Evolutionary conservation across 2,797 vertebrate genomes (phyloP).

Genomic region (Leontocebus nigricollis): DNA sequence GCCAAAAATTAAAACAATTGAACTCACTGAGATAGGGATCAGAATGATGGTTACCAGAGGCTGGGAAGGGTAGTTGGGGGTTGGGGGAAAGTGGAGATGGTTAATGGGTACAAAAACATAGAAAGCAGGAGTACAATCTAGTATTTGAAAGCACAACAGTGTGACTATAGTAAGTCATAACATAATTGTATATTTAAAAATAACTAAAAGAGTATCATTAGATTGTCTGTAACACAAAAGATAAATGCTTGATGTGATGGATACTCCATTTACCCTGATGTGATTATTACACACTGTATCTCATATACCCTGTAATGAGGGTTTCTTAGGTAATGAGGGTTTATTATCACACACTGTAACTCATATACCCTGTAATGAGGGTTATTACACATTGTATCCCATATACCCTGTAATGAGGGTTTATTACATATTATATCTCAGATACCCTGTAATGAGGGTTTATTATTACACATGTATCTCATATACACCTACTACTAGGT

Average conservation of each 20-base stretch:
- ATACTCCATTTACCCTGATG: background rate
- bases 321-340: too few relatives aligned
- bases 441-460: too few relatives aligned
- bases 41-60: background rate
- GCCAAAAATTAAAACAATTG: background rate
- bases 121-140: background rate
- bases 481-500: background rate
- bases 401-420: too few relatives aligned
- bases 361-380: too few relatives aligned
- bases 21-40: background rate
- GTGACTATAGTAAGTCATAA: background rate
- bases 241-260: background rate
- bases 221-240: background rate
- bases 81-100: background rate
- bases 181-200: background rate
- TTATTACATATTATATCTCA: too few relatives aligned
- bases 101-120: background rate
- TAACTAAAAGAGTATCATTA: background rate
- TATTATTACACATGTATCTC: background rate
- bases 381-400: too few relatives aligned
- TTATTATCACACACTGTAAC: too few relatives aligned
- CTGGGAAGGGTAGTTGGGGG: background rate
- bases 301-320: too few relatives aligned
- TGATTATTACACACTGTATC: background rate
- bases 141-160: background rate